Conservation (phyloP, 2,797 vertebrate genomes). For the Chromis chromis region DNA sequence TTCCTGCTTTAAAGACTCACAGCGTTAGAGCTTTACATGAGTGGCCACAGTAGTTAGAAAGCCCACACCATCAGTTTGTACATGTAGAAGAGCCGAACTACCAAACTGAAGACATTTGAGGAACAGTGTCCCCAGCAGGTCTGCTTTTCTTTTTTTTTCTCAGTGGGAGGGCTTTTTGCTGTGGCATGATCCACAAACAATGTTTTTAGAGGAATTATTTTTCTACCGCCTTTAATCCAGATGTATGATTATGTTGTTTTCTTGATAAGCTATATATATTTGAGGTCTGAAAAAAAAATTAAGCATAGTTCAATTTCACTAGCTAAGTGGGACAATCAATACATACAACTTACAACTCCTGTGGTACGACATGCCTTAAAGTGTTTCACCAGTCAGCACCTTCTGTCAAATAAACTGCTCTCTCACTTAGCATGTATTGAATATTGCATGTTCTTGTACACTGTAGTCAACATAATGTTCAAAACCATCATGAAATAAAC, state of each 20-base stretch:
- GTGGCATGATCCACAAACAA: conserved; percentile 63
- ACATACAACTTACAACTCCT: background rate
- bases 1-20: conserved; percentile 71
- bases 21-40: conserved; percentile 43
- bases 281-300: conserved; percentile 28
- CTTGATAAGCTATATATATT: conserved; percentile 52
- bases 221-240: conserved; percentile 80
- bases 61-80: conserved; percentile 25
- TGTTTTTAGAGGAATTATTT: conserved; percentile 86
- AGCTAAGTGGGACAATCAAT: conserved; percentile 19
- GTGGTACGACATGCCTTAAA: conserved; percentile 7
- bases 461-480: conserved; percentile 53
- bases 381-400: conserved; percentile 29
- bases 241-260: conserved; percentile 67
- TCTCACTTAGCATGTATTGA: conserved; percentile 50
- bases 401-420: conserved; percentile 23
- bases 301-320: conserved; percentile 10
- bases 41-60: conserved; percentile 44
- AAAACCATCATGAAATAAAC: conserved; percentile 60
- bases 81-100: conserved; percentile 27
- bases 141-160: conserved; percentile 20
- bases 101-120: conserved; percentile 32
- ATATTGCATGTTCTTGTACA: conserved; percentile 66
- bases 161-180: conserved; percentile 45
- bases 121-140: conserved; percentile 35